Percentiles rank a stretch among this genome's conserved stretches.
Conservation (phyloP, 1,140 invertebrate species). For the Bilobella aurantiaca region DNA sequence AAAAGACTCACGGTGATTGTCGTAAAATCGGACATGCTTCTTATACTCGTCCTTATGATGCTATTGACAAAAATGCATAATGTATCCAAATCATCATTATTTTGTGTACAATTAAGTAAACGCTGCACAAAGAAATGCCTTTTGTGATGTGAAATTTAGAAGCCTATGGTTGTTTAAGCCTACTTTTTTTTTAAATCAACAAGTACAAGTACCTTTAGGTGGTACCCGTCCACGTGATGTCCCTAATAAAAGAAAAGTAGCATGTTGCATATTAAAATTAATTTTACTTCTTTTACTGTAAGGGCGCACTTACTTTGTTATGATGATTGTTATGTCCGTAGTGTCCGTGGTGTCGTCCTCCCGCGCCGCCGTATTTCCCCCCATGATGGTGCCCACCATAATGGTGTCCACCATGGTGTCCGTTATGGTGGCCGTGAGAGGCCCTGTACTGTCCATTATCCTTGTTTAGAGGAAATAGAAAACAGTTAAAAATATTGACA, state of each 20-base stretch:
- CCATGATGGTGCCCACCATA: not conserved
- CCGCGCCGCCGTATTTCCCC: conserved; percentile 5
- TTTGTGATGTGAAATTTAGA: no score
- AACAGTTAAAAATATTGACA: no score
- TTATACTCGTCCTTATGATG: conserved; percentile 28
- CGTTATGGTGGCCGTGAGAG: no score
- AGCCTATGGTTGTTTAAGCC: no score
- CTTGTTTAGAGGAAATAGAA: no score
- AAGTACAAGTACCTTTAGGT: conserved; percentile 24
- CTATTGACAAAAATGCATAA: not conserved
- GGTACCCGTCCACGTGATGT: conserved; percentile 23
- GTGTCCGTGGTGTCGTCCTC: conserved; percentile 2
- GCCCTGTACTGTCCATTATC: no score
- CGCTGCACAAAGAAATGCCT: no score
- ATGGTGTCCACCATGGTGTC: conserved; percentile 3
- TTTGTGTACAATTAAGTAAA: no score
- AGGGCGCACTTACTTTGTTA: conserved; percentile 19
- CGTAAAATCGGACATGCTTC: conserved; percentile 19
- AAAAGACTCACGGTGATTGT: not conserved
- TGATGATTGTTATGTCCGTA: conserved; percentile 26
- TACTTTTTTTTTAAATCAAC: no score
- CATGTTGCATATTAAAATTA: not conserved
- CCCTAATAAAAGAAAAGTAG: conserved; percentile 10
- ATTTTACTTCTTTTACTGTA: not conserved
- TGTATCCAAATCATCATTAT: not conserved